Evolutionary conservation across 35 echinoderm and acorn worm genomes (phyloP).

Genomic region (Anneissia japonica): DNA sequence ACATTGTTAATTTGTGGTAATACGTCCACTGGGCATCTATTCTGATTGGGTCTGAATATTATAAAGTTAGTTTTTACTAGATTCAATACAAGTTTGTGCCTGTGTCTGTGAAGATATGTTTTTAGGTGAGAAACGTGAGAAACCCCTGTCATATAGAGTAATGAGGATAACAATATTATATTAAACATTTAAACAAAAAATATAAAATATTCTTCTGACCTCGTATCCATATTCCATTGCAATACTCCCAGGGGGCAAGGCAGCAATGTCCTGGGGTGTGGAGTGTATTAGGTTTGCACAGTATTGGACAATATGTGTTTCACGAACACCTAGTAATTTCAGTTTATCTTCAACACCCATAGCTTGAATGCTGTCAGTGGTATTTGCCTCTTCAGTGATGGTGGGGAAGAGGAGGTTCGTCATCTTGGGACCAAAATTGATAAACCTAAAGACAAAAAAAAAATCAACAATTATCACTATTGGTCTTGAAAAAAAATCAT

Average conservation of each 20-base stretch:
- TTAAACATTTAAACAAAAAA: too few relatives aligned
- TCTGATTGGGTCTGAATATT: too few relatives aligned
- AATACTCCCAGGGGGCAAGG: conserved; percentile 63
- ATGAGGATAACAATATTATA: too few relatives aligned
- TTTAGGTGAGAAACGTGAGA: too few relatives aligned
- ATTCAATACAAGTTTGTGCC: too few relatives aligned
- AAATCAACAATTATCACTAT: background rate
- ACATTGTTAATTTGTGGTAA: too few relatives aligned
- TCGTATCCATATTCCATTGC: conserved; percentile 77
- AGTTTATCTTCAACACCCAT: conserved; percentile 54
- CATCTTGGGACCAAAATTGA: background rate
- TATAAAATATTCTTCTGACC: too few relatives aligned
- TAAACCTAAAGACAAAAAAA: background rate
- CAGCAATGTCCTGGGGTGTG: background rate
- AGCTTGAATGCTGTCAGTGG: background rate
- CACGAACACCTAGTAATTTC: conserved; percentile 47
- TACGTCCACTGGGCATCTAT: too few relatives aligned
- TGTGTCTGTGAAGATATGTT: too few relatives aligned
- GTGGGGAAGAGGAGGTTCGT: background rate
- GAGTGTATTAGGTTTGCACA: conserved; percentile 52
- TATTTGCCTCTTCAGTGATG: background rate
- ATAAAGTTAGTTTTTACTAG: too few relatives aligned
- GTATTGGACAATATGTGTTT: conserved; percentile 57
- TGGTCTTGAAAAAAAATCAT: too few relatives aligned
- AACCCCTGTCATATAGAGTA: too few relatives aligned